Evolutionary conservation across 2,888 invertebrate genomes (phyloP), one percentile per base, ranked within the genome.

Genomic region (Cheilosia scutellata): DNA sequence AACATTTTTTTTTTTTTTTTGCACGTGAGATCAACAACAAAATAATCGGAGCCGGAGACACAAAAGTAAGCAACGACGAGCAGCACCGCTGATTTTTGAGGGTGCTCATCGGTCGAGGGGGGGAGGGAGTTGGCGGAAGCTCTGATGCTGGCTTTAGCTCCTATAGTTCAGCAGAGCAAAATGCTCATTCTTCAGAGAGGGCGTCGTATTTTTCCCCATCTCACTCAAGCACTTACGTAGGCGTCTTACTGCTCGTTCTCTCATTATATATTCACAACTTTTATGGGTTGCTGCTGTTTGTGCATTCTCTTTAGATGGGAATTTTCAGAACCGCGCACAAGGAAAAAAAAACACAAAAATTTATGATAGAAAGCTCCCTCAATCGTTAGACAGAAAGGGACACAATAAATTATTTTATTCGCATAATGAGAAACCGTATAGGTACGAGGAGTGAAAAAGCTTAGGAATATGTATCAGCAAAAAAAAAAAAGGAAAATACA

Each of bases 241-340:
- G 58, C 16, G 47, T 75, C 47, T 40, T 40, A 49, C 49, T 29
- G 40, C 49, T 58, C 65, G n/a, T 68, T 51, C 51, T 44, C 42
- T 76, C 53, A 77, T 68, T 68, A 77, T 77, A 44, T 77, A 62
- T 68, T 77, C 76, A 68, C 68, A 68, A 66, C 40, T 63, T 53
- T 65, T 27, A 75, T 57, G 65, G 75, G 57, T 57, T 57, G 75
- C 57, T 66, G 57, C 57, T 58, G 51, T 70, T 57, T 57, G 16
- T 71, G 49, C 71, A 71, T 71, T 58, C 71, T 60, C 60, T 72
- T 71, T 40, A 47, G 37, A 62, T 60, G 51, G 49, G 40, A 33
- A 49, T 20, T 49, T 60, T 9, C 37, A 60, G 33, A 58, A 49
- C 33, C 71, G 71, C 71, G 71, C 71, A 72, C 29, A 47, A 40